Conservation (phyloP, 2,113 vertebrate species). For the Oncorhynchus tshawytscha region DNA sequence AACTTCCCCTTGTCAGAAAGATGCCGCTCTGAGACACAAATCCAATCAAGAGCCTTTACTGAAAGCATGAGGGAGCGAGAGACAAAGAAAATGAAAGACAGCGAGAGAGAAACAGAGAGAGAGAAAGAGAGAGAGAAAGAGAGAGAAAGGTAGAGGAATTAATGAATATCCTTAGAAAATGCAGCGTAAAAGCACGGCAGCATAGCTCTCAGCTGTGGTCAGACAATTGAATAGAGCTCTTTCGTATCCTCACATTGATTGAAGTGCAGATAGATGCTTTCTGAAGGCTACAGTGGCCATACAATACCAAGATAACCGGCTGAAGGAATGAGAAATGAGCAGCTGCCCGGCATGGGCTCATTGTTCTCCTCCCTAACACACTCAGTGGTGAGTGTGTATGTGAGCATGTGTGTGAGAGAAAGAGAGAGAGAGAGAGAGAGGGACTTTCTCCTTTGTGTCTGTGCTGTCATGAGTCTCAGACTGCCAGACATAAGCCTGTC, state of each 20-base stretch:
- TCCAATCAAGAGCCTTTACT: conserved; percentile 37
- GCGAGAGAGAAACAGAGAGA: conserved; percentile 4
- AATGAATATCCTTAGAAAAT: conserved; percentile 48
- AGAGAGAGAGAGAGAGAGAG: conserved; percentile 28
- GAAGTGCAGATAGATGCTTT: background rate
- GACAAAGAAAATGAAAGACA: conserved; percentile 35
- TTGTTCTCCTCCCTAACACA: background rate
- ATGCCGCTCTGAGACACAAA: conserved; percentile 46
- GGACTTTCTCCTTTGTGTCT: conserved; percentile 74
- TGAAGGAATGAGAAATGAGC: background rate
- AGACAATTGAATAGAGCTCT: background rate
- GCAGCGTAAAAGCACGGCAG: conserved; percentile 35
- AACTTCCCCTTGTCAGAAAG: conserved; percentile 44
- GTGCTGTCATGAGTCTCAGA: conserved; percentile 53
- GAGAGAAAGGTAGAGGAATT: background rate
- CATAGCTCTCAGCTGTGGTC: conserved; percentile 10
- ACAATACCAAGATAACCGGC: conserved; percentile 20
- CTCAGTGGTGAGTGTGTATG: conserved; percentile 2
- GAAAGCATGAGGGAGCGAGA: conserved; percentile 32
- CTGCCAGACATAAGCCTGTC: conserved; percentile 67
- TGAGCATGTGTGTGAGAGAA: conserved; percentile 22
- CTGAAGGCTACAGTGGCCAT: conserved; percentile 24
- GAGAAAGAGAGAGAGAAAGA: conserved; percentile 6
- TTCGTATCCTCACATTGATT: background rate
- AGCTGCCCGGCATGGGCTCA: background rate